phyloP scores from a whole-genome alignment of 2,113 vertebrate species.

The Osmerus eperlanus region DNA sequence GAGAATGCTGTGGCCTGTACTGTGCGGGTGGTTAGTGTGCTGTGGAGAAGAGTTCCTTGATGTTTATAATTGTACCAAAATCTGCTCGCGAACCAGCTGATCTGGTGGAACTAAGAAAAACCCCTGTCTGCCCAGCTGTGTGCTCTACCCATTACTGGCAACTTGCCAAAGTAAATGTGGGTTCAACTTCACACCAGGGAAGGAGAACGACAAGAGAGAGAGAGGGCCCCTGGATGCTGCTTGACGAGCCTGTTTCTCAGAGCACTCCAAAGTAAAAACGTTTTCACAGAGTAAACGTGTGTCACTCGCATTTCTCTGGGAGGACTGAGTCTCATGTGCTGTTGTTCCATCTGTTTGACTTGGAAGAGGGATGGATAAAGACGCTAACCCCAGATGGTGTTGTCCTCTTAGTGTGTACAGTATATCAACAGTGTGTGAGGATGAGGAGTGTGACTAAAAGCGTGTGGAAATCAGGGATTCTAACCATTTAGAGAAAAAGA shows the following conservation, averaged over 20 bases:
- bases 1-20: neutral
- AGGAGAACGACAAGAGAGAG: neutral
- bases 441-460: too few relatives aligned
- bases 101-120: neutral
- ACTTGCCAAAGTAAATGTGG: too few relatives aligned
- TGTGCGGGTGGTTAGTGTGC: neutral
- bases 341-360: constrained; percentile 51
- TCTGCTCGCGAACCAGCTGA: neutral
- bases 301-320: constrained; percentile 21
- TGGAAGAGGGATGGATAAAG: constrained; percentile 26
- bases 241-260: neutral
- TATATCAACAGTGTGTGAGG: too few relatives aligned
- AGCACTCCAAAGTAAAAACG: constrained; percentile 9
- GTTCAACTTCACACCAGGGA: neutral
- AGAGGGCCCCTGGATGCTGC: neutral
- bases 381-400: too few relatives aligned
- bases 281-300: constrained; percentile 23
- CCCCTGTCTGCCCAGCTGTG: neutral
- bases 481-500: too few relatives aligned
- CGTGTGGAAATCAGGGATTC: too few relatives aligned
- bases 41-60: constrained; percentile 9
- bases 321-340: neutral
- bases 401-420: too few relatives aligned
- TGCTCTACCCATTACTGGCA: neutral
- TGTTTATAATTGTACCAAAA: neutral